These are phyloP conservation scores for Sus cebifrons DNA, from an alignment of 2,797 vertebrate species.

Conservation along the genomic window DNA sequence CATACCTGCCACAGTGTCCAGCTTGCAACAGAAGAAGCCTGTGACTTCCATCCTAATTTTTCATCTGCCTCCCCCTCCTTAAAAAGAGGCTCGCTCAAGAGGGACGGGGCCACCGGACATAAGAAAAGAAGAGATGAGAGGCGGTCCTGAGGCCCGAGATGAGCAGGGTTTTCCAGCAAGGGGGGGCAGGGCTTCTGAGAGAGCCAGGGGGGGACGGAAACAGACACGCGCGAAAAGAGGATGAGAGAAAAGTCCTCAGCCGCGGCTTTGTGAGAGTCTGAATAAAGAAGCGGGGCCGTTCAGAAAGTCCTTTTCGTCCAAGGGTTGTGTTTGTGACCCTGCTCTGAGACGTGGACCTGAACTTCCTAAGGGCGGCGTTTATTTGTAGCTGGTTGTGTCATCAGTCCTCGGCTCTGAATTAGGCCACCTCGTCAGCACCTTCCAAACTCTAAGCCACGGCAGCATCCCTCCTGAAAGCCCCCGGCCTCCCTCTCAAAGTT, in stretches of 20 bases:
- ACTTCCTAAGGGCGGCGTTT: background rate
- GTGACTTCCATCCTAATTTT: background rate
- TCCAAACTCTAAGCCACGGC: background rate
- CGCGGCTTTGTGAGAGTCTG: background rate
- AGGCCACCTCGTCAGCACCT: background rate
- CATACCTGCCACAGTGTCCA: background rate
- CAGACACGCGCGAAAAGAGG: background rate
- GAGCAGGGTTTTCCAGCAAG: background rate
- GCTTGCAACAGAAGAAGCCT: background rate
- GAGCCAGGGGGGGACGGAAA: background rate
- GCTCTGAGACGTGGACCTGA: background rate
- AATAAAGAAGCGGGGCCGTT: background rate
- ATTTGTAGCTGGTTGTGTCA: background rate
- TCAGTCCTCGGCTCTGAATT: background rate
- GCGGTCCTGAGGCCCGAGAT: background rate
- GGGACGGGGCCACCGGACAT: background rate
- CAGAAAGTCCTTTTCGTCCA: background rate
- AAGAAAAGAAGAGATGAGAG: background rate
- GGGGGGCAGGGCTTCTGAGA: background rate
- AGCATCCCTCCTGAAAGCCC: background rate
- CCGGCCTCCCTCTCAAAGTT: background rate
- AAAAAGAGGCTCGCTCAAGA: background rate
- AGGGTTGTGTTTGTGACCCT: background rate
- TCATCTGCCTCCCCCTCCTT: background rate
- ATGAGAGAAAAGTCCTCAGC: background rate